Base-by-base conservation (phyloP, 92 coral and sea anemone species). In the Epizoanthus fatuus region DNA sequence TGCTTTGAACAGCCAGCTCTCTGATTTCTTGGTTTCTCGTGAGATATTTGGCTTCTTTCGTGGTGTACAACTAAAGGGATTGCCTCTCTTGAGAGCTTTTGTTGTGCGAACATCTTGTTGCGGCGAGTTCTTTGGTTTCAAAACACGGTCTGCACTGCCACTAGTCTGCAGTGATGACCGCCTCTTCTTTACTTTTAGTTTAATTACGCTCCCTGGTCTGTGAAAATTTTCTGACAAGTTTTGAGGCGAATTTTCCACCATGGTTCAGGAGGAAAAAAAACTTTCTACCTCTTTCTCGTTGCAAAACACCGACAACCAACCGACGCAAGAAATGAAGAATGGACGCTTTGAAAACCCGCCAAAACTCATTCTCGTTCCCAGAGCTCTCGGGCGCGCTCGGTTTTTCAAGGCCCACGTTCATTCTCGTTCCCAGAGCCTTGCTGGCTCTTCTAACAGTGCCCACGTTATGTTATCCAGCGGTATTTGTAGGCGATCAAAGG, bases 31-130 rank as follows among this genome's bases (percentile, higher is more conserved):
- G 7, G 66, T 49, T 57, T 68, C 70, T 78, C 79, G 38, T 45
- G 86, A 38, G 19, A 93, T 44, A 42, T 91, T 93, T 44, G 97
- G 70, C 82, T 84, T 91, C 81, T 95, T 93, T 22, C 91, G 73
- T 47, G 99, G 91, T 3, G 96, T 91, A 81, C 98, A 95, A 17
- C 94, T 86, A 38, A 97, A 97, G 0, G 99, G 99, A 76, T 97
- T 97, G 53, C 81, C 86, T 72, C 99, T 88, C 82, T 97, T 97
- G 72, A 81, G 39, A 25, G 79, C 82, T 55, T 82, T 83, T 57
- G 58, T 66, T 39, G 84, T 85, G 74, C 86, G 90, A 88, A 81
- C 88, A 86, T 90, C 96, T 63, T 88, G 74, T 2, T 12, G 75
- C 10, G 67, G 81, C 22, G 76, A 69, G 75, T 91, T 91, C 81